Evolutionary conservation across 2,797 vertebrate genomes (phyloP), one percentile per base, ranked within the genome.

Genomic region (Sebastes taczanowskii): DNA sequence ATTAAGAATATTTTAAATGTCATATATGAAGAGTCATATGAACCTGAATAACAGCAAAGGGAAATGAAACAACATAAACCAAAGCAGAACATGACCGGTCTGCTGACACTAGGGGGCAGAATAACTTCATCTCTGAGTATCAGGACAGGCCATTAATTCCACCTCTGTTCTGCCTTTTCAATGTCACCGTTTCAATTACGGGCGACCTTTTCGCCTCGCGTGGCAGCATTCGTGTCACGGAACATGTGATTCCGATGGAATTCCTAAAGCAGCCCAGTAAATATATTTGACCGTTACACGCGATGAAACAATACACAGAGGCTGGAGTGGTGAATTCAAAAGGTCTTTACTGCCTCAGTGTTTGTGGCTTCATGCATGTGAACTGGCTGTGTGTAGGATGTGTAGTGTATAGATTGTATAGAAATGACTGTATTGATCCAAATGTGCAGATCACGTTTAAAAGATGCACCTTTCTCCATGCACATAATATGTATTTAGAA

Each of bases 111-210:
- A 88, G 92, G 90, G 77, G 88, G 90, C 92, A 90, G 81, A 14
- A 71, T 4, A 29, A 5, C 65, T 16, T 62, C 60, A 84, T 8
- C 1, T 85, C 64, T 86, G 71, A 68, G 2, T 1, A 6, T 34
- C 38, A 29, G 59, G 18, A 2, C 0, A 1, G 46, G 0, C 78
- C 35, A 11, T 82, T 77, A 35, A 74, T 82, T 88, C 83, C 32
- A 7, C 35, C 69, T 76, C 78, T 27, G 63, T 82, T n/a, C 65
- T 30, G 78, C 77, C 58, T 86, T 78, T 86, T 73, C 87, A 89
- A 86, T 88, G 87, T 90, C 92, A 91, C 60, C 65, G n/a, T 86
- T 90, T 93, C 89, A 92, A 92, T 94, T 89, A 93, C 46, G 3
- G 75, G 7, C 74, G 83, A 93, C 88, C 93, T 94, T 92, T 93